Conservation (phyloP, 2,113 vertebrate species). For the Malurus elegans region DNA sequence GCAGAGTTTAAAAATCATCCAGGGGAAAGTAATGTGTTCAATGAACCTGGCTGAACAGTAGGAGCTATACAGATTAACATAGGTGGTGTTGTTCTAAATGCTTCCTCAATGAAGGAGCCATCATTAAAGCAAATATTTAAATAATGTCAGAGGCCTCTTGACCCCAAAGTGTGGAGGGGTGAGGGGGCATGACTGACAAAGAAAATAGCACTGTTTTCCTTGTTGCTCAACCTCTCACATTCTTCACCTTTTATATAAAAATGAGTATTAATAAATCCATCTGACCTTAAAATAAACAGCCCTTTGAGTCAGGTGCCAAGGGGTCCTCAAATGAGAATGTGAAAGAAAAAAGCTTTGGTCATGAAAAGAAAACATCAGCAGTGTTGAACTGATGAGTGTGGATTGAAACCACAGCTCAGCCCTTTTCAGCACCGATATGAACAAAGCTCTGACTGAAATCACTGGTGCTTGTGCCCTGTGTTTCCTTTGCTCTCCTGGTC, state of each 20-base stretch:
- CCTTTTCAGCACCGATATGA: neutral
- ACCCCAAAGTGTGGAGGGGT: rapidly evolving
- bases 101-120: neutral
- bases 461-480: rapidly evolving
- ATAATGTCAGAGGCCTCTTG: neutral
- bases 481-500: neutral
- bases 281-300: neutral
- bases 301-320: neutral
- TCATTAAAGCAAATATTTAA: neutral
- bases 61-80: neutral
- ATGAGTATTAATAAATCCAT: neutral
- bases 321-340: neutral
- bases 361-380: neutral
- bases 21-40: rapidly evolving
- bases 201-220: neutral
- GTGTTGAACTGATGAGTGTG: neutral
- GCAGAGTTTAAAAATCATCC: neutral
- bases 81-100: neutral
- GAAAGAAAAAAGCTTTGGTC: neutral
- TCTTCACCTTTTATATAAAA: neutral
- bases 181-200: neutral
- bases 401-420: neutral
- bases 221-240: neutral
- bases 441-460: neutral
- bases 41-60: too few species aligned